Percentiles rank a stretch among this genome's conserved stretches.
phyloP scores from a whole-genome alignment of 2,113 vertebrate species.

The Epinephelus moara region DNA sequence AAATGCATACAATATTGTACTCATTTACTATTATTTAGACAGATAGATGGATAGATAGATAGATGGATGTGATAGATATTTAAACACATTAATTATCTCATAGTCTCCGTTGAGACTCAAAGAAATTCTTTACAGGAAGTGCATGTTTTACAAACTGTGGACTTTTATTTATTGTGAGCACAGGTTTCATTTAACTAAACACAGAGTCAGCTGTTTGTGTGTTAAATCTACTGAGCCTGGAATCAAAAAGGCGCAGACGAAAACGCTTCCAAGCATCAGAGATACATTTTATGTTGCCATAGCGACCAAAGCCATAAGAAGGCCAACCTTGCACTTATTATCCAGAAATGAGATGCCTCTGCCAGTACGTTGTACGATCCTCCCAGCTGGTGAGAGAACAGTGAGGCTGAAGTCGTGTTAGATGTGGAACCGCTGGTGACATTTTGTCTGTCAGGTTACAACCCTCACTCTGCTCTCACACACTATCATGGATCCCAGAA shows the following conservation, averaged over 20 bases:
- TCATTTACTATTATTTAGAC: no score
- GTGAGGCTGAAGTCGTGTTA: constrained; percentile 3
- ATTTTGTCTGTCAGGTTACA: constrained; percentile 17
- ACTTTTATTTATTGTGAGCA: background rate
- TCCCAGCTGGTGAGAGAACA: background rate
- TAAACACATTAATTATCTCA: no score
- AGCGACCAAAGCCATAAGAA: constrained; percentile 34
- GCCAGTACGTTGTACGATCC: background rate
- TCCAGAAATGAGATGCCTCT: constrained; percentile 28
- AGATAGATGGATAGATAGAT: no score
- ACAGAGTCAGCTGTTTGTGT: background rate
- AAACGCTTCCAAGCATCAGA: background rate
- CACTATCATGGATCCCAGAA: background rate
- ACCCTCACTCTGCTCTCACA: background rate
- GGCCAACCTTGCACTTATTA: constrained; percentile 47
- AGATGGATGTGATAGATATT: no score
- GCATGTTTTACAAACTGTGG: background rate
- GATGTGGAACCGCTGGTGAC: constrained; percentile 19
- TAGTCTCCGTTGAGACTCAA: no score
- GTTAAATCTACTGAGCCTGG: background rate
- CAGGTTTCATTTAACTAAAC: background rate
- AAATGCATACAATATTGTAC: no score
- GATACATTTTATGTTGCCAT: constrained; percentile 46
- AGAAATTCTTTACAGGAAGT: no score
- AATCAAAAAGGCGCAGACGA: constrained; percentile 2